Conservation (phyloP, 2,797 vertebrate species). For the Enteromius thamalakanensis region DNA sequence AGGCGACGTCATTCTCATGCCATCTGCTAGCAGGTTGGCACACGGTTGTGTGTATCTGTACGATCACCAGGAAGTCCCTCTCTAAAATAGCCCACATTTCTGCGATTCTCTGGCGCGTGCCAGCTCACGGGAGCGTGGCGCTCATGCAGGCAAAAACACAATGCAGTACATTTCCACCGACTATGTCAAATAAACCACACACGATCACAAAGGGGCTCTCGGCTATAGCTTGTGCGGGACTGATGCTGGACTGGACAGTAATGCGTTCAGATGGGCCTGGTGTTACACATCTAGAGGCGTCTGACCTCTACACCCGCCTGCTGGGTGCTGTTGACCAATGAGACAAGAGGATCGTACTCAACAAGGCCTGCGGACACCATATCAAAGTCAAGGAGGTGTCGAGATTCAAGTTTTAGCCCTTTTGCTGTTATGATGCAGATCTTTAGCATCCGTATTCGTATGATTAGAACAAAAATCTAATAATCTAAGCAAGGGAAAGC, state of each 20-base stretch:
- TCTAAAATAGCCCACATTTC: slow-evolving; percentile 55
- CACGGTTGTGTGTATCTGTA: slow-evolving; percentile 46
- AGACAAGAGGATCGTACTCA: slow-evolving; percentile 15
- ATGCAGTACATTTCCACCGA: slow-evolving; percentile 47
- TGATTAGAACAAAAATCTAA: neutral
- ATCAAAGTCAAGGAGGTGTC: slow-evolving; percentile 37
- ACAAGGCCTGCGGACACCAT: slow-evolving; percentile 9
- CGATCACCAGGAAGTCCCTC: slow-evolving; percentile 60
- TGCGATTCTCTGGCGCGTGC: slow-evolving; percentile 17
- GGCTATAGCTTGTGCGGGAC: slow-evolving; percentile 17
- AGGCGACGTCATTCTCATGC: slow-evolving; percentile 53
- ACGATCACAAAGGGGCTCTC: slow-evolving; percentile 1
- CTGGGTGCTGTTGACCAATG: slow-evolving; percentile 30
- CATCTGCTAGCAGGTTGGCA: slow-evolving; percentile 62
- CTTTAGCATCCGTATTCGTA: neutral
- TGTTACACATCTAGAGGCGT: slow-evolving; percentile 48
- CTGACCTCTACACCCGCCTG: slow-evolving; percentile 42
- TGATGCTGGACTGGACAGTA: slow-evolving; percentile 24
- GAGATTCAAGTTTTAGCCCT: neutral
- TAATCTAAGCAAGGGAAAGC: too few species aligned
- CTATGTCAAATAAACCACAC: slow-evolving; percentile 29
- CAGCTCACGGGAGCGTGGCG: slow-evolving; percentile 28
- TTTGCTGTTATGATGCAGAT: neutral
- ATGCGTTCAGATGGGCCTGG: slow-evolving; percentile 36
- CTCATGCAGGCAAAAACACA: slow-evolving; percentile 43